Conservation (phyloP, 2,888 invertebrate species). For the Chrysolina haemoptera region DNA sequence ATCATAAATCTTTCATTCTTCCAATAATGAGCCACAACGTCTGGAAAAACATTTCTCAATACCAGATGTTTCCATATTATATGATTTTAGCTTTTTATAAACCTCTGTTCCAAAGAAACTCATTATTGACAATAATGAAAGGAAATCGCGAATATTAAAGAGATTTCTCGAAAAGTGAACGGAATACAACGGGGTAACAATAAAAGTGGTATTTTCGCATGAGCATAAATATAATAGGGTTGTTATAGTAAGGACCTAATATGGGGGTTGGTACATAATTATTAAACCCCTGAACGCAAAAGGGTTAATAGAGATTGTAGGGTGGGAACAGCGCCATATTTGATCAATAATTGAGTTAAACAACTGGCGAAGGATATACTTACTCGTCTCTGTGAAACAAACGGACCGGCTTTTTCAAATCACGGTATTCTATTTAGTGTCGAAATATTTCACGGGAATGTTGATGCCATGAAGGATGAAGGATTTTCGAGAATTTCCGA, state of each 20-base stretch:
- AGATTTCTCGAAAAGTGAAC: conserved; percentile 59
- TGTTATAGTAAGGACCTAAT: conserved; percentile 68
- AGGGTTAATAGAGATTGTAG: conserved; percentile 69
- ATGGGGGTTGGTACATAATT: conserved; percentile 69
- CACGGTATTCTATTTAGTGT: conserved; percentile 52
- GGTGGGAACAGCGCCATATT: conserved; percentile 70
- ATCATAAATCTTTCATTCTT: too few species aligned
- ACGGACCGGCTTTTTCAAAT: conserved; percentile 55
- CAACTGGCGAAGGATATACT: conserved; percentile 69
- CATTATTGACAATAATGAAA: conserved; percentile 49
- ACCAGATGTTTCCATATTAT: neutral
- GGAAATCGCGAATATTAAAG: conserved; percentile 59
- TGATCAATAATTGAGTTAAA: conserved; percentile 71
- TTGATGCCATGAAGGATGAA: neutral
- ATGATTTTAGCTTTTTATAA: neutral
- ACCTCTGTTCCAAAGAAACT: conserved; percentile 17
- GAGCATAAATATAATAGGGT: conserved; percentile 67
- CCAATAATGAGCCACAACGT: too few species aligned
- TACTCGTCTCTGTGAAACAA: conserved; percentile 63
- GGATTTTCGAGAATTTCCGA: neutral
- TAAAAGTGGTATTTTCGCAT: conserved; percentile 63
- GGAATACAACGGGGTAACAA: conserved; percentile 56
- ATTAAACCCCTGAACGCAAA: conserved; percentile 69
- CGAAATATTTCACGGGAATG: neutral
- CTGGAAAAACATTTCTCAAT: neutral